phyloP scores from a whole-genome alignment of 35 echinoderm and acorn worm genomes.

The Eucidaris tribuloides region DNA sequence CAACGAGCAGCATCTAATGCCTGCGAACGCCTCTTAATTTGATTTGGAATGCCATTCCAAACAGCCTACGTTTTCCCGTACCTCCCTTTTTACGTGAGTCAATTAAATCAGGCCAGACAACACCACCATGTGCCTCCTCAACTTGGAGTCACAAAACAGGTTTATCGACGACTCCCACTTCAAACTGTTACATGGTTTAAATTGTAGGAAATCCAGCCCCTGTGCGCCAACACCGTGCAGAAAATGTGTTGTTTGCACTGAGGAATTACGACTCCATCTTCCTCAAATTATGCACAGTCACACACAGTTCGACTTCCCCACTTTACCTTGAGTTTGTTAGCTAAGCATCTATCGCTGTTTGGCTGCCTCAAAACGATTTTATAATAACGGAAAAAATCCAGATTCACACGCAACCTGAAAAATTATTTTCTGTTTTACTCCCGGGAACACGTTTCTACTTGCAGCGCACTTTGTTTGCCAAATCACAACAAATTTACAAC shows the following conservation, averaged over 20 bases:
- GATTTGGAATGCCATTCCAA: slow-evolving; percentile 23
- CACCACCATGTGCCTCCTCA: neutral
- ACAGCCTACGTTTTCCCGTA: neutral
- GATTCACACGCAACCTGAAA: too few species aligned
- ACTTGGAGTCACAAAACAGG: neutral
- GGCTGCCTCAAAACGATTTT: too few species aligned
- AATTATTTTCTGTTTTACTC: too few species aligned
- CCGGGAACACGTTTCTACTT: too few species aligned
- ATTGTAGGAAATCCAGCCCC: slow-evolving; percentile 1
- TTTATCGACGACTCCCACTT: neutral
- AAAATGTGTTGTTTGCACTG: slow-evolving; percentile 3
- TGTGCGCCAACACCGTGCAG: neutral
- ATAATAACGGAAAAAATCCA: too few species aligned
- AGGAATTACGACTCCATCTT: slow-evolving; percentile 5
- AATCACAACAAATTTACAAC: too few species aligned
- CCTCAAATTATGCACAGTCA: slow-evolving; percentile 3
- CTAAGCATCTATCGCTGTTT: too few species aligned
- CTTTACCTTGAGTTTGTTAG: too few species aligned
- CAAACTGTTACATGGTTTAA: neutral
- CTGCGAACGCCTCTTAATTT: slow-evolving; percentile 10
- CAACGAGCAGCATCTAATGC: neutral
- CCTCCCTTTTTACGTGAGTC: too few species aligned
- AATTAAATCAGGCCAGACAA: too few species aligned
- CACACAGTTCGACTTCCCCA: too few species aligned
- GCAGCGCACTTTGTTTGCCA: too few species aligned